Base-by-base conservation (phyloP, 2,888 invertebrate genomes). In the Cremastinae sp. region DNA sequence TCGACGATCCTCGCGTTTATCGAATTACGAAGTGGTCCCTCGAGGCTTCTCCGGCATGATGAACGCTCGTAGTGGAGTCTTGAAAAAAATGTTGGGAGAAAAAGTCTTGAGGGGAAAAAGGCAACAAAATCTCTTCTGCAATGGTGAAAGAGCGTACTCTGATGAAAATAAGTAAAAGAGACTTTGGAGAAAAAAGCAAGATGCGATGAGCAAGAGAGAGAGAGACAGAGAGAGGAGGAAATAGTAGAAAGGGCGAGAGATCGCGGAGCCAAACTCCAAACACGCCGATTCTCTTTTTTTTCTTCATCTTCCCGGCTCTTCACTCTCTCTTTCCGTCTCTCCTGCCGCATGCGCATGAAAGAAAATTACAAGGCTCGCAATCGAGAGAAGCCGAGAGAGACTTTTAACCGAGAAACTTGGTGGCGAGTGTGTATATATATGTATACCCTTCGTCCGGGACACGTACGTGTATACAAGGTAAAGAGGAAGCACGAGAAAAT, bases 1-100 rank as follows among this genome's bases (percentile, higher is more conserved):
- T 83, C 83, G 68, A 55, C 80, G 75, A 80, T 81, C 79, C 69
- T 81, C 82, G 82, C 84, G 80, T 82, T 84, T 82, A 83, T 83
- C 84, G 84, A 84, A 83, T 83, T 83, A 83, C 81, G 79, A 81
- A 77, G 79, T 74, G 75, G 74, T 76, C 75, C 39, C 74, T 49
- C 58, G 68, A 56, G 47, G 47, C 65, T 58, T 73, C 64, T 58
- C 74, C n/a, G n/a, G n/a, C n/a, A n/a, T n/a, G n/a, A n/a, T n/a
- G n/a, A n/a, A n/a, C n/a, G n/a, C 47, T 22, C 28, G 18, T 5
- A 51, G 41, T 41, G 41, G 41, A 12, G 2, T 14, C 9, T 41
- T n/a, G n/a, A n/a, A n/a, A n/a, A n/a, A n/a, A n/a, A n/a, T n/a
- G n/a, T n/a, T n/a, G n/a, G n/a, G n/a, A n/a, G n/a, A n/a, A n/a